Percentiles rank a stretch among this genome's conserved stretches.
Evolutionary conservation across 1,140 invertebrate genomes (phyloP).

Genomic region (Drosophila punjabiensis): DNA sequence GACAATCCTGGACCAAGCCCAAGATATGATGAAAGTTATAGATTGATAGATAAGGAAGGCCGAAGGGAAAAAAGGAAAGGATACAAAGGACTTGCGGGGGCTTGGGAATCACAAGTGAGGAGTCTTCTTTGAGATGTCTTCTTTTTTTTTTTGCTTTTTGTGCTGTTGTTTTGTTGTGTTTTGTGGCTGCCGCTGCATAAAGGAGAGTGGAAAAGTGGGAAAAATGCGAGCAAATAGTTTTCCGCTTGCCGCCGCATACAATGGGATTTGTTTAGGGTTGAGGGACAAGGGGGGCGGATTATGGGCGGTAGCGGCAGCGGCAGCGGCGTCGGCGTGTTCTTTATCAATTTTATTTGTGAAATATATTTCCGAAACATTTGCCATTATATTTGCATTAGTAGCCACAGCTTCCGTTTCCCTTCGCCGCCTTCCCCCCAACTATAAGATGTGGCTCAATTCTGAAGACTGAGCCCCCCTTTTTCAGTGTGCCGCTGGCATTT

Average conservation of each 20-base stretch:
- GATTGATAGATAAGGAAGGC: slow-evolving; percentile 27
- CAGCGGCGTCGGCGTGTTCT: slow-evolving; percentile 20
- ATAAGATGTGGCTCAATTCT: slow-evolving; percentile 30
- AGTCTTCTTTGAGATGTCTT: slow-evolving; percentile 17
- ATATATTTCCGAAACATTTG: slow-evolving; percentile 84
- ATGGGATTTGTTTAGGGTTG: slow-evolving; percentile 4
- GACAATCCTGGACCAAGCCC: neutral
- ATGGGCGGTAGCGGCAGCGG: neutral
- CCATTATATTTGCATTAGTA: slow-evolving; percentile 83
- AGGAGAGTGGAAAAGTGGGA: slow-evolving; percentile 16
- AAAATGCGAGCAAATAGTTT: slow-evolving; percentile 68
- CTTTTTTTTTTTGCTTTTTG: slow-evolving; percentile 1
- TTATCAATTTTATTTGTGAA: slow-evolving; percentile 83
- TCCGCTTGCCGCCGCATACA: slow-evolving; percentile 65
- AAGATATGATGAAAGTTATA: slow-evolving; percentile 28
- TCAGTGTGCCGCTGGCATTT: slow-evolving; percentile 6
- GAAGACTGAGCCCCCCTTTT: slow-evolving; percentile 4
- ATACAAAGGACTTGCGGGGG: slow-evolving; percentile 11
- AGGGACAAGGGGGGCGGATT: neutral
- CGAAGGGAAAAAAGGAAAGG: neutral
- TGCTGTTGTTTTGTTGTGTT: slow-evolving; percentile 16
- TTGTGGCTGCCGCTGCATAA: slow-evolving; percentile 23
- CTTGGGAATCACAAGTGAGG: slow-evolving; percentile 25
- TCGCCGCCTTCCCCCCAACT: slow-evolving; percentile 27
- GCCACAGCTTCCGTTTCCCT: slow-evolving; percentile 66